Base-by-base conservation (phyloP, 2,888 invertebrate genomes). In the Hypomecis atomaria region DNA sequence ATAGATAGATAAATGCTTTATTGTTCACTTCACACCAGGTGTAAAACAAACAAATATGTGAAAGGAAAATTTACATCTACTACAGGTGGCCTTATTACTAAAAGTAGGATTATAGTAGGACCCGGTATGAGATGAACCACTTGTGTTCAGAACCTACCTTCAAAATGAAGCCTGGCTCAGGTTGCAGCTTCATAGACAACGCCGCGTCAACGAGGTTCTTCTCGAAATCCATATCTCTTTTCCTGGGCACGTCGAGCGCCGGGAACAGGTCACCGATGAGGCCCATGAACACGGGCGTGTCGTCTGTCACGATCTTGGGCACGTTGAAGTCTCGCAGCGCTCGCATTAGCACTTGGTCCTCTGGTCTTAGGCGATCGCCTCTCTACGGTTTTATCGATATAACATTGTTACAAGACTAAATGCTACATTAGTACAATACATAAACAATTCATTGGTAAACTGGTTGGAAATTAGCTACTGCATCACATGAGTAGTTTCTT, bases 301-400 rank as follows among this genome's bases (percentile, higher is more conserved):
- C 98, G 77, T 98, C 98, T 0, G 98, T 97, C 7, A 98, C 95
- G 74, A 98, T 98, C 93, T 98, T 98, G 0, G 98, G 98, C 62
- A 97, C 96, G 84, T 98, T 98, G 85, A 98, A 98, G 92, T 98
- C 98, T 86, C 98, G 93, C 73, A 98, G 85, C 0, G 98, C 98
- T 85, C 98, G 94, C 98, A 98, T 98, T 54, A 98, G 86, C 43
- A 98, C 98, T 93, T 98, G 98, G 87, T 98, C 98, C 90, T 98
- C 98, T 0, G 98, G 96, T 42, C 96, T 93, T 37, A 90, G 88
- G 57, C 95, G 94, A 81, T 97, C 97, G 58, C 95, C 94, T 72
- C 97, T 93, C 94, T 95, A 62, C 5, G 49, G 55, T 49, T 50
- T 11, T 4, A 6, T 23, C 23, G 23, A 23, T 23, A 23, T 23